Percentiles rank a stretch among this genome's conserved stretches.
Conservation (phyloP, 1,140 invertebrate species). For the Microplitis demolitor region DNA sequence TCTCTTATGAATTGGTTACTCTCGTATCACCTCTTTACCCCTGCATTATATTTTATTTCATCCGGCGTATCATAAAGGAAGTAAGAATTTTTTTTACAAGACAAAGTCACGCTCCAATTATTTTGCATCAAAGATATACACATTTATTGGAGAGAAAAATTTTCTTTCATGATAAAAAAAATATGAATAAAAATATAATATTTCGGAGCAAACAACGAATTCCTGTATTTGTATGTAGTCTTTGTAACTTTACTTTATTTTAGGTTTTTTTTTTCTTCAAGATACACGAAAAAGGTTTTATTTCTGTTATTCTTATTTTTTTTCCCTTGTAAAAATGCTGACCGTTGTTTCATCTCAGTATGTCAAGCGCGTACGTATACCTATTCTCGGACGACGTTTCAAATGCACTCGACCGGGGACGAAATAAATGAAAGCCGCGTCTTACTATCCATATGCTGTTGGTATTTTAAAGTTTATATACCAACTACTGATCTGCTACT, state of each 20-base stretch:
- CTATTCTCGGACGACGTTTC: constrained; percentile 5
- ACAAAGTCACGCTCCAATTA: no score
- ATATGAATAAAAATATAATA: no score
- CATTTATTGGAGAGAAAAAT: no score
- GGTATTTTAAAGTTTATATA: constrained; percentile 8
- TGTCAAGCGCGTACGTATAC: constrained; percentile 22
- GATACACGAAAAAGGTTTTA: no score
- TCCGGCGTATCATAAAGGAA: not conserved
- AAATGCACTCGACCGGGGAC: constrained; percentile 17
- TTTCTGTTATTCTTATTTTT: not conserved
- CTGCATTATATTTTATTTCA: not conserved
- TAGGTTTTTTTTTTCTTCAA: no score
- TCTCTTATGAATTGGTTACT: no score
- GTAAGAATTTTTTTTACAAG: no score
- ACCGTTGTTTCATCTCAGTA: constrained; percentile 24
- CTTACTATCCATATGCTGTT: constrained; percentile 16
- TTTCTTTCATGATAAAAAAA: no score
- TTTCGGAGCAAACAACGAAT: no score
- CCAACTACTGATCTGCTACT: not conserved
- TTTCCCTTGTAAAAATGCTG: not conserved
- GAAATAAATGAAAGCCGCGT: constrained; percentile 32
- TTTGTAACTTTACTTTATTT: no score
- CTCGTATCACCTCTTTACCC: not conserved
- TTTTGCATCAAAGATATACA: no score
- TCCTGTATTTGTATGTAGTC: no score